A percentile compares a stretch with the other conserved stretches of the same genome.
phyloP scores from a whole-genome alignment of 2,888 invertebrate species.

The Dasysyrphus tricinctus region DNA sequence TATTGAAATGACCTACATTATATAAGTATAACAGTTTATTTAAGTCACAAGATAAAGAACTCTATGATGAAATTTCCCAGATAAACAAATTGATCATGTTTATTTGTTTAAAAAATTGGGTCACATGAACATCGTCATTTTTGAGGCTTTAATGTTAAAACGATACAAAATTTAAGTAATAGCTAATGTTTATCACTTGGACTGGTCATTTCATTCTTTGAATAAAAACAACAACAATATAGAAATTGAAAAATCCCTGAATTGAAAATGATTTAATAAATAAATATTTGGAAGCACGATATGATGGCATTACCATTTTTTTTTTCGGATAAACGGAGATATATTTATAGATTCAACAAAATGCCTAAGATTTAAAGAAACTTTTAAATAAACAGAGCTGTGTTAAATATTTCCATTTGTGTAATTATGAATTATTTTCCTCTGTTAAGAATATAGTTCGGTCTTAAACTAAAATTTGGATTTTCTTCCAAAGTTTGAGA shows the following conservation, averaged over 20 bases:
- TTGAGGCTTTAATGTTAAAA: neutral
- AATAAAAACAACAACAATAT: constrained; percentile 3
- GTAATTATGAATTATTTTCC: neutral
- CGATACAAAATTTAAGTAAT: constrained; percentile 42
- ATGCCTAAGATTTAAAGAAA: neutral
- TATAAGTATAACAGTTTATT: constrained; percentile 16
- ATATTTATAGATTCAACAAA: constrained; percentile 1
- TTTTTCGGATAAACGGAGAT: neutral
- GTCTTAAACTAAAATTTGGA: no score
- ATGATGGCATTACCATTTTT: constrained; percentile 5
- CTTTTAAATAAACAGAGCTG: neutral
- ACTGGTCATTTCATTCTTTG: neutral
- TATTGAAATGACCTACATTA: neutral
- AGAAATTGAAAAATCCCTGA: constrained; percentile 54
- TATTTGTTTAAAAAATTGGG: constrained; percentile 58
- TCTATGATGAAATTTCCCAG: constrained; percentile 46
- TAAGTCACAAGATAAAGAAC: constrained; percentile 26
- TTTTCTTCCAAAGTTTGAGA: no score
- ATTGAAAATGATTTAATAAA: constrained; percentile 54
- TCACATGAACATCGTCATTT: constrained; percentile 43
- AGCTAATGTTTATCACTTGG: neutral
- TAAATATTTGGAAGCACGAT: constrained; percentile 61
- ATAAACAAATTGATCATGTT: constrained; percentile 40
- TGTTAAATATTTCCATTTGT: neutral
- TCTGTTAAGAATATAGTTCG: no score